Evolutionary conservation across 2,797 vertebrate species (phyloP).

Genomic region (Epinephelus awoara): DNA sequence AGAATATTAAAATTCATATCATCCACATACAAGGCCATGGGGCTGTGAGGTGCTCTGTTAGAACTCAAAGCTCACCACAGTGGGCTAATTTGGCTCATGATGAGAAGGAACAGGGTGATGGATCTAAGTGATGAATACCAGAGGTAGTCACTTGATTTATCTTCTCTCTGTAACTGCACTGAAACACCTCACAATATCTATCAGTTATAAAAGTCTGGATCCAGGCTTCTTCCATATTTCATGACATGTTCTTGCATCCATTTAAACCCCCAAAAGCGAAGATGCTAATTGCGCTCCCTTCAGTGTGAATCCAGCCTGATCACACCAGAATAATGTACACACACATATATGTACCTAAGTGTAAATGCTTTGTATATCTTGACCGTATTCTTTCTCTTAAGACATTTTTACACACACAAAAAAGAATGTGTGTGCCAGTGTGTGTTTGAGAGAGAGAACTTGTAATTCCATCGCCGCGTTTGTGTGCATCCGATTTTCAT

Average conservation of each 20-base stretch:
- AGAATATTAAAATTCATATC: constrained; percentile 16
- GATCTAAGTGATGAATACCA: constrained; percentile 32
- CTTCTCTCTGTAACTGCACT: not conserved
- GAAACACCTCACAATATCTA: constrained; percentile 1
- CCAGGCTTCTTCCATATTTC: not conserved
- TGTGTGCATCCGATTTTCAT: not conserved
- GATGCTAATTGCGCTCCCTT: not conserved
- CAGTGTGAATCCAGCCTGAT: not conserved
- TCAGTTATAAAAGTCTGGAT: not conserved
- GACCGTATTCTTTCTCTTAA: too few species aligned
- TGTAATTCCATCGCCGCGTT: not conserved
- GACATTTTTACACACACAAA: not conserved
- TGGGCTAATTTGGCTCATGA: constrained; percentile 40
- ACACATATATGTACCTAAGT: not conserved
- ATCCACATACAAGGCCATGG: constrained; percentile 16
- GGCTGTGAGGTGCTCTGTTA: constrained; percentile 18
- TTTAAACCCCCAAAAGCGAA: not conserved
- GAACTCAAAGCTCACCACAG: constrained; percentile 12
- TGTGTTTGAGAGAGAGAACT: not conserved
- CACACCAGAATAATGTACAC: not conserved
- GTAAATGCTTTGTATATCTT: not conserved
- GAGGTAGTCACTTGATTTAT: constrained; percentile 29
- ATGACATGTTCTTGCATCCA: not conserved
- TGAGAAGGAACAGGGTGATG: constrained; percentile 25
- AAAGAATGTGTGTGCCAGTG: constrained; percentile 1